Conservation (phyloP, 2,113 vertebrate species). For the Piaya cayana region DNA sequence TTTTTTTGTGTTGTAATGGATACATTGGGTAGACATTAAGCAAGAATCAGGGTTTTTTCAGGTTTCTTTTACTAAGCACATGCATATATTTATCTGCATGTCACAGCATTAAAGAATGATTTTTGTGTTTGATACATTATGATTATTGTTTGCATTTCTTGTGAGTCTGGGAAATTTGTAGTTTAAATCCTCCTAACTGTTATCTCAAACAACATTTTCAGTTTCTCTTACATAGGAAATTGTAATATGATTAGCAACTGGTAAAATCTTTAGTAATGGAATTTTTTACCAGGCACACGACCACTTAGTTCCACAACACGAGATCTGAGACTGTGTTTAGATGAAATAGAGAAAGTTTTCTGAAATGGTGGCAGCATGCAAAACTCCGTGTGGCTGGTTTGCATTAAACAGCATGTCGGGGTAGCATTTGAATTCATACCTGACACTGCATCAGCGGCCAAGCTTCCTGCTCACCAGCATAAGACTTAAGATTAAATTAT, state of each 20-base stretch:
- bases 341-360: not conserved
- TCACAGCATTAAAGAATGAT: not conserved
- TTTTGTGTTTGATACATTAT: not conserved
- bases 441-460: not conserved
- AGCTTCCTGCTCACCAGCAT: not conserved
- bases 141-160: slow-evolving; percentile 20
- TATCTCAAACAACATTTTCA: not conserved
- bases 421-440: not conserved
- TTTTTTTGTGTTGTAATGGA: not conserved
- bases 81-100: slow-evolving; percentile 3
- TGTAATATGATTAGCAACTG: not conserved
- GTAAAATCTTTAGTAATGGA: not conserved
- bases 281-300: not conserved
- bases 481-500: not conserved
- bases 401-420: not conserved
- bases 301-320: not conserved
- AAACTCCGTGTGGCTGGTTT: not conserved
- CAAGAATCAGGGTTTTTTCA: not conserved
- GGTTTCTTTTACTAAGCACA: slow-evolving; percentile 1
- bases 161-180: not conserved
- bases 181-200: not conserved
- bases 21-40: not conserved
- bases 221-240: not conserved
- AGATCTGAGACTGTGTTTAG: not conserved
- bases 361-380: not conserved